Evolutionary conservation across 37 sponge, comb jelly and placozoan genomes (phyloP), one percentile per base, ranked within the genome.

Genomic region (Hormiphora californensis): DNA sequence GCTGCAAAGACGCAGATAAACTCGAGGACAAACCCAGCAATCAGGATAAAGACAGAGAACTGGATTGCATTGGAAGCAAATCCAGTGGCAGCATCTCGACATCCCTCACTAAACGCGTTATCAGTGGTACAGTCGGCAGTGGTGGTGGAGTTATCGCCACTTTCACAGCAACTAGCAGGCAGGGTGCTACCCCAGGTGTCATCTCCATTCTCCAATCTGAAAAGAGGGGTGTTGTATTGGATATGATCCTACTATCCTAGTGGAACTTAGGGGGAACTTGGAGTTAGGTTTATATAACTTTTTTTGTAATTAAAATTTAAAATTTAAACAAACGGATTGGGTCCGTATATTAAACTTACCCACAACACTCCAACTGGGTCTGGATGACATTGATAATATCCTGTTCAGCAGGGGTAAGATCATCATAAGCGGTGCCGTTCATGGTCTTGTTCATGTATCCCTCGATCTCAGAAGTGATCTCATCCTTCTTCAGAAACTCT

Each of bases 361-460:
- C 61, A 30, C 61, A 57, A 30, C 61, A 57, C 61, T 57, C 61
- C 61, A 57, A 57, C 3, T 5, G n/a, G 30, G n/a, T 30, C 27
- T 57, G 61, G n/a, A 57, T 57, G n/a, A 57, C 30, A 30, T 57
- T 30, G n/a, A 57, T 30, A 4, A 57, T 15, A 5, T 57, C 3
- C 61, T 57, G 61, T 28, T 23, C 27, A 4, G 61, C 9, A 30
- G n/a, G n/a, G 7, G 61, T 21, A 23, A 57, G n/a, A 30, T 57
- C 61, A 57, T 57, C n/a, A 30, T 57, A 57, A 5, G 61, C 61
- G 7, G 61, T 57, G 5, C 23, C 61, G 61, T 57, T 57, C 30
- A 57, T 28, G 61, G 61, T 57, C n/a, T 5, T 4, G 61, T 57
- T 57, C 61, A 57, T 57, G 61, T 57, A 57, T 28, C 61, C 27